Evolutionary conservation across 2,113 vertebrate genomes (phyloP).

Genomic region (Xenopus laevis): DNA sequence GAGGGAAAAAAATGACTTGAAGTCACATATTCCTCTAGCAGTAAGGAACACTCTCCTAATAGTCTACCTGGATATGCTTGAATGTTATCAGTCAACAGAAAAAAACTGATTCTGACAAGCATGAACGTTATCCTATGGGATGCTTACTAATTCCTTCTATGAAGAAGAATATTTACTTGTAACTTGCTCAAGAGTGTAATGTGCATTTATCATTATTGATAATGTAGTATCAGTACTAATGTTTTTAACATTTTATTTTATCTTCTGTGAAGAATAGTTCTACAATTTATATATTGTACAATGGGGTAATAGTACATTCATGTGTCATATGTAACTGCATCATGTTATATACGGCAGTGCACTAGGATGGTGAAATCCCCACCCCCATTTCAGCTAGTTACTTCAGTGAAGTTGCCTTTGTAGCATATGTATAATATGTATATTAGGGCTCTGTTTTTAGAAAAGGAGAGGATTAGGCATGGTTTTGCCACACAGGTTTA

Average conservation of each 20-base stretch:
- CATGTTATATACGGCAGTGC: too few species aligned
- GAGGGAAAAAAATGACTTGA: constrained; percentile 50
- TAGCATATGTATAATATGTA: background rate
- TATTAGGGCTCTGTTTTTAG: constrained; percentile 29
- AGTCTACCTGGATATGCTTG: constrained; percentile 20
- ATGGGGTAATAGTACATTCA: background rate
- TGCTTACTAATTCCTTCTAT: constrained; percentile 31
- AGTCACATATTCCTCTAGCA: constrained; percentile 46
- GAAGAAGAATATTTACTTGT: constrained; percentile 24
- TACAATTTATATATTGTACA: constrained; percentile 15
- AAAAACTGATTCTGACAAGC: constrained; percentile 4
- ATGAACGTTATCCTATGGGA: constrained; percentile 41
- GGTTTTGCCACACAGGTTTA: background rate
- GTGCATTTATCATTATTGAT: constrained; percentile 4
- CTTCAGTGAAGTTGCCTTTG: constrained; percentile 45
- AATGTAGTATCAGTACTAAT: background rate
- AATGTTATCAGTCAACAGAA: constrained; percentile 12
- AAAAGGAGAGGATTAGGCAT: constrained; percentile 36
- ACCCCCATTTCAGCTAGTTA: constrained; percentile 45
- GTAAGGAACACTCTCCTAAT: constrained; percentile 50
- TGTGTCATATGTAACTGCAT: too few species aligned
- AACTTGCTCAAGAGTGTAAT: constrained; percentile 55
- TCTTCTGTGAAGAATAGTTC: constrained; percentile 13
- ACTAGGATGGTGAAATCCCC: constrained; percentile 1
- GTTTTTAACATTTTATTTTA: background rate